These are phyloP conservation scores for Carposina sasakii DNA, from an alignment of 1,140 invertebrate species.

Conservation along the genomic window DNA sequence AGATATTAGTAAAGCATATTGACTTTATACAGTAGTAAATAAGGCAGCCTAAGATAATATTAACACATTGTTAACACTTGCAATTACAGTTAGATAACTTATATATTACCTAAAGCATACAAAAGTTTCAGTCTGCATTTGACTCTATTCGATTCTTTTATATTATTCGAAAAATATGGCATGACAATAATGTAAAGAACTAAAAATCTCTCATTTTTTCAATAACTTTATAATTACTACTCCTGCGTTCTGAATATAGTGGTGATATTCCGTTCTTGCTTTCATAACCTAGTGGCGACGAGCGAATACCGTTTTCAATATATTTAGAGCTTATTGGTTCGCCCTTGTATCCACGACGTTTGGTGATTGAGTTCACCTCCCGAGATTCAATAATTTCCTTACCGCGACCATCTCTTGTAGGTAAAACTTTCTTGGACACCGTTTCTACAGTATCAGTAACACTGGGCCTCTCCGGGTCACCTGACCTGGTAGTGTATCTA, in stretches of 20 bases:
- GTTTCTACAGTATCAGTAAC: constrained; percentile 80
- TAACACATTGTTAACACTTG: constrained; percentile 32
- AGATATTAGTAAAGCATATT: constrained; percentile 65
- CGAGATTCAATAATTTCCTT: constrained; percentile 79
- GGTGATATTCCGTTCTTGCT: constrained; percentile 50
- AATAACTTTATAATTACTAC: constrained; percentile 66
- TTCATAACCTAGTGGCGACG: constrained; percentile 53
- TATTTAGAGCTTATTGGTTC: constrained; percentile 61
- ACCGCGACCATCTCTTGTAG: constrained; percentile 74
- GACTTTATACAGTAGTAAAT: constrained; percentile 63
- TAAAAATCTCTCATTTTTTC: constrained; percentile 70
- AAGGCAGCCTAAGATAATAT: constrained; percentile 27
- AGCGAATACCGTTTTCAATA: constrained; percentile 65
- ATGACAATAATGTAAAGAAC: constrained; percentile 17
- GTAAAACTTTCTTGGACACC: constrained; percentile 78
- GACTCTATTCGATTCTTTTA: constrained; percentile 42
- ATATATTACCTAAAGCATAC: constrained; percentile 44
- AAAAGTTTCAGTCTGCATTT: constrained; percentile 53
- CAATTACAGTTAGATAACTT: constrained; percentile 31
- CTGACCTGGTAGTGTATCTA: constrained; percentile 76
- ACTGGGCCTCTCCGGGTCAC: constrained; percentile 76
- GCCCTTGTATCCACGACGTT: constrained; percentile 72
- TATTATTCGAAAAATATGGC: constrained; percentile 55
- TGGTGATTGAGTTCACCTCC: constrained; percentile 79
- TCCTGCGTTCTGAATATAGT: constrained; percentile 54